A percentile compares a stretch with the other conserved stretches of the same genome.
Evolutionary conservation across 2,113 vertebrate species (phyloP).

Genomic region (Hucho hucho): DNA sequence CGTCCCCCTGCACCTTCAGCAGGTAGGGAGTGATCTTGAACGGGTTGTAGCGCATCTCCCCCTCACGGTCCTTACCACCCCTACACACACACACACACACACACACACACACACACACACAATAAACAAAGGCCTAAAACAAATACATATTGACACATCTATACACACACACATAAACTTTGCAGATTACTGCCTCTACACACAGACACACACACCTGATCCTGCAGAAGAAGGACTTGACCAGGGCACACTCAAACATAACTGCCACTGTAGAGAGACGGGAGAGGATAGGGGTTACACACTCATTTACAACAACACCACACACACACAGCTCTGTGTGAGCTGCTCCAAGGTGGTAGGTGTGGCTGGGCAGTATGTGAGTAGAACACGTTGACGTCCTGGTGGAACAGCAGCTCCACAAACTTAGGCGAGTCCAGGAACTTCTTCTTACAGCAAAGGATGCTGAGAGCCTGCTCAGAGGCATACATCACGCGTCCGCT

Average conservation of each 20-base stretch:
- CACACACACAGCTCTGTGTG: constrained; percentile 25
- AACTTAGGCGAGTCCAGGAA: constrained; percentile 81
- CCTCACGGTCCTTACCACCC: constrained; percentile 74
- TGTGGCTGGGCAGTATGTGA: constrained; percentile 78
- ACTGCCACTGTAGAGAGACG: constrained; percentile 63
- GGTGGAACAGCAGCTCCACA: constrained; percentile 85
- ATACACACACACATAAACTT: constrained; percentile 11
- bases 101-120: background rate
- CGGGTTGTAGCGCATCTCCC: constrained; percentile 74
- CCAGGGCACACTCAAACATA: constrained; percentile 76
- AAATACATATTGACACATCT: background rate
- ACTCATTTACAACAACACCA: too few species aligned
- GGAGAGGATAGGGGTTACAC: constrained; percentile 1
- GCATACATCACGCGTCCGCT: constrained; percentile 80
- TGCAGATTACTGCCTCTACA: background rate
- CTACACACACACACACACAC: constrained; percentile 59
- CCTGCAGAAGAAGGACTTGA: constrained; percentile 92
- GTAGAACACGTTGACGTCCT: constrained; percentile 86
- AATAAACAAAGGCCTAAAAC: too few species aligned
- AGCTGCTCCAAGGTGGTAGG: constrained; percentile 82
- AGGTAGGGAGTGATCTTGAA: constrained; percentile 84
- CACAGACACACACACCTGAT: constrained; percentile 68
- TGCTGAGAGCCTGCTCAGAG: constrained; percentile 83
- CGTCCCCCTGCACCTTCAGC: constrained; percentile 70
- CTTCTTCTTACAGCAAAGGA: constrained; percentile 82